Evolutionary conservation across 92 coral and sea anemone genomes (phyloP).

Genomic region (Heteractis magnifica): DNA sequence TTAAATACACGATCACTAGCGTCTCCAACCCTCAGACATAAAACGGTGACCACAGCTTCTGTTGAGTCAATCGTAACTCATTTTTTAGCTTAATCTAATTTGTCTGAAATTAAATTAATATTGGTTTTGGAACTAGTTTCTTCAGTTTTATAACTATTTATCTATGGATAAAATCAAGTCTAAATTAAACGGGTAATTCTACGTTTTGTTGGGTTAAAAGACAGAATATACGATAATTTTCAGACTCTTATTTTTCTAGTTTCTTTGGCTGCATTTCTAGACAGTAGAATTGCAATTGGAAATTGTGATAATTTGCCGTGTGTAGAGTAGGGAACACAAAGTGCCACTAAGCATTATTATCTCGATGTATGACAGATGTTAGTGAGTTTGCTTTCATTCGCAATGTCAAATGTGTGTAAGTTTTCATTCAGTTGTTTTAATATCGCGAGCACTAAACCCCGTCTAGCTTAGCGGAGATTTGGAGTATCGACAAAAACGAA

Average conservation of each 20-base stretch:
- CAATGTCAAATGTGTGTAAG: slow-evolving; percentile 8
- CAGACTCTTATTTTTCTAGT: background rate
- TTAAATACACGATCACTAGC: background rate
- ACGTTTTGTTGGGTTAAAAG: background rate
- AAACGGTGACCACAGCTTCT: background rate
- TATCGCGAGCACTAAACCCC: slow-evolving; percentile 2
- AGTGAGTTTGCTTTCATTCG: background rate
- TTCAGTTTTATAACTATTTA: background rate
- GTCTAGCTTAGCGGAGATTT: slow-evolving; percentile 3
- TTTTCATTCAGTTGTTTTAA: slow-evolving; percentile 1
- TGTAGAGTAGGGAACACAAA: background rate
- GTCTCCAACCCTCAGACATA: background rate
- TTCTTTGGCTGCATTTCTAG: background rate
- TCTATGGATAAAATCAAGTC: background rate
- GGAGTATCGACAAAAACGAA: background rate
- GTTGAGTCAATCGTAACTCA: background rate
- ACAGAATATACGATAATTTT: background rate
- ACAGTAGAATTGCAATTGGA: background rate
- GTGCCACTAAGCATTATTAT: background rate
- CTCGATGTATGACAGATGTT: slow-evolving; percentile 44
- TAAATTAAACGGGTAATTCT: background rate
- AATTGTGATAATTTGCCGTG: background rate
- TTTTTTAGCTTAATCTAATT: background rate
- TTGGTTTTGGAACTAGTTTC: background rate
- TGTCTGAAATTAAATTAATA: background rate